Evolutionary conservation across 2,797 vertebrate species (phyloP).

Genomic region (Amniataba percoides): DNA sequence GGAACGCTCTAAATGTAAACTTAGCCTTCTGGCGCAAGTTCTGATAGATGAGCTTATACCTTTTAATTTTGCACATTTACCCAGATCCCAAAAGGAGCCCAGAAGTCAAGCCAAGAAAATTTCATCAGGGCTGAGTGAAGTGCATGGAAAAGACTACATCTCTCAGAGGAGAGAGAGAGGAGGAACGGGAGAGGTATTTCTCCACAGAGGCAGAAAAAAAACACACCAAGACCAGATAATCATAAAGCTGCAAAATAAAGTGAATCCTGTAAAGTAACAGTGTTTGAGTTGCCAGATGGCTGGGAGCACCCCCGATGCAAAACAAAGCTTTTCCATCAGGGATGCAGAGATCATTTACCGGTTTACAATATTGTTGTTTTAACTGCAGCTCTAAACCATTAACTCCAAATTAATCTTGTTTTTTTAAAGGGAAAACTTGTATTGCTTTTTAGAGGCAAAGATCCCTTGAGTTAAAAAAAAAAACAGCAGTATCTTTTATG

Average conservation of each 20-base stretch:
- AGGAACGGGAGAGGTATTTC: neutral
- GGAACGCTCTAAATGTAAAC: slow-evolving; percentile 45
- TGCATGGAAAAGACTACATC: slow-evolving; percentile 18
- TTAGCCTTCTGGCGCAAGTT: slow-evolving; percentile 30
- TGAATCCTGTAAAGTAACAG: slow-evolving; percentile 6
- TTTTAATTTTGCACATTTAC: slow-evolving; percentile 27
- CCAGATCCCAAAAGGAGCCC: slow-evolving; percentile 30
- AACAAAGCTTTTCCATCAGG: slow-evolving; percentile 37
- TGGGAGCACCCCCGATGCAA: slow-evolving; percentile 20
- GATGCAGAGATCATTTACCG: slow-evolving; percentile 29
- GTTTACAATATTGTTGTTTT: slow-evolving; percentile 38
- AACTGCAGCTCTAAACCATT: slow-evolving; percentile 52
- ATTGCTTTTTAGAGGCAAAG: slow-evolving; percentile 14
- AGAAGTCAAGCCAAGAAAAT: slow-evolving; percentile 9
- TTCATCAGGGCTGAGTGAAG: slow-evolving; percentile 14
- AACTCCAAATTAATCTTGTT: slow-evolving; percentile 41
- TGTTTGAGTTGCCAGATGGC: slow-evolving; percentile 36
- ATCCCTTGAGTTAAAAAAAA: neutral
- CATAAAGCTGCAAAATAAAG: slow-evolving; percentile 33
- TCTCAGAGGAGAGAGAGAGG: slow-evolving; percentile 14
- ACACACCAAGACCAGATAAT: slow-evolving; percentile 32
- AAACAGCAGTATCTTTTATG: slow-evolving; percentile 22
- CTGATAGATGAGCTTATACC: slow-evolving; percentile 39
- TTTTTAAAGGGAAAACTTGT: slow-evolving; percentile 17
- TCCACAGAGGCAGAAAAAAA: neutral